Conservation (phyloP, 2,888 invertebrate genomes). For the Chaitophorus viminalis region DNA sequence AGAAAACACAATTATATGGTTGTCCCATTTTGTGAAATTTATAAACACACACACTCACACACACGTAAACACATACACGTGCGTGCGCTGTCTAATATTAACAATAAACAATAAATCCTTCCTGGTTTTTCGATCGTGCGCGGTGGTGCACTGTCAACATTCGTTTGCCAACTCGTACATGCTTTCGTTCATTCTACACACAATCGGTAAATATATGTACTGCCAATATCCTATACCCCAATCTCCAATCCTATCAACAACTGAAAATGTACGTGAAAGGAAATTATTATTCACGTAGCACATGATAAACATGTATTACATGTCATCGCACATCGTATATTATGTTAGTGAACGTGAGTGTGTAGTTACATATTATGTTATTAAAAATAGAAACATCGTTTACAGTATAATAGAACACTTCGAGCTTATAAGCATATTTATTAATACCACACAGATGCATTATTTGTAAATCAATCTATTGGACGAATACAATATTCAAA, state of each 20-base stretch:
- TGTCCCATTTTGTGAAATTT: not conserved
- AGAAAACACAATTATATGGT: not conserved
- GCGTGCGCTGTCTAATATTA: not conserved
- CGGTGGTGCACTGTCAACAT: not conserved
- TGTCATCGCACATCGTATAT: not conserved
- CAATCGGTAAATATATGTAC: not conserved
- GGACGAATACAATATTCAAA: too few species aligned
- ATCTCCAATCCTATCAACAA: not conserved
- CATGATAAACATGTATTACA: not conserved
- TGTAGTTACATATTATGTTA: not conserved
- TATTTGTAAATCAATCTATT: too few species aligned
- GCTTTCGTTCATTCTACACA: not conserved
- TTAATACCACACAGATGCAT: too few species aligned
- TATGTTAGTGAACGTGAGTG: not conserved
- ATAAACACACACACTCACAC: not conserved
- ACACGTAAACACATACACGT: not conserved
- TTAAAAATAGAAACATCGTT: too few species aligned
- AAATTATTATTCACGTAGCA: not conserved
- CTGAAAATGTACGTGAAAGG: not conserved
- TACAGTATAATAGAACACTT: too few species aligned
- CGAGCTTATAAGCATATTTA: too few species aligned
- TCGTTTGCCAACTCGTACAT: not conserved
- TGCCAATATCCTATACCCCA: not conserved
- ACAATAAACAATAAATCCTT: not conserved
- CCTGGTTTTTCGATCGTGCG: not conserved